phyloP scores from a whole-genome alignment of 2,888 invertebrate genomes.

The Orthonevra nobilis region DNA sequence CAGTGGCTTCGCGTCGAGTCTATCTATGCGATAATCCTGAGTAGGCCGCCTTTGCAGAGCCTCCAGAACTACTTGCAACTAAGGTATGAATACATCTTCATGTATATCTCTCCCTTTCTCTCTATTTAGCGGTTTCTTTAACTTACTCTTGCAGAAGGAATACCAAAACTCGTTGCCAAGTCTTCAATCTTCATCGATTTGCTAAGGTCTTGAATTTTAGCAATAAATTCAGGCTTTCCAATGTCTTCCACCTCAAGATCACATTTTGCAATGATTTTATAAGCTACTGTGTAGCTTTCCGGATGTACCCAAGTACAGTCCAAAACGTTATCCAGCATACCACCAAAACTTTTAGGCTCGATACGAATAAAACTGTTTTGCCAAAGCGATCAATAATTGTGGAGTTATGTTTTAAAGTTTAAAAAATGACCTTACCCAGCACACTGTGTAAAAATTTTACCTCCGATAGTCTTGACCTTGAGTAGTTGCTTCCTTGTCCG shows the following conservation, averaged over 20 bases:
- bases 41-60: slow-evolving; percentile 82
- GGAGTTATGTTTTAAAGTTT: no score
- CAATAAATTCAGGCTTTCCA: slow-evolving; percentile 80
- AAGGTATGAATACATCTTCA: slow-evolving; percentile 19
- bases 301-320: slow-evolving; percentile 95
- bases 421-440: slow-evolving; percentile 86
- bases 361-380: slow-evolving; percentile 77
- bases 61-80: slow-evolving; percentile 81
- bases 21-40: slow-evolving; percentile 88
- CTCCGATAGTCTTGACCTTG: slow-evolving; percentile 90
- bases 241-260: slow-evolving; percentile 77
- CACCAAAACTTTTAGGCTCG: slow-evolving; percentile 78
- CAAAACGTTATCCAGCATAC: slow-evolving; percentile 79
- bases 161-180: slow-evolving; percentile 82
- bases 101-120: no score
- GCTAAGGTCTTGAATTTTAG: slow-evolving; percentile 75
- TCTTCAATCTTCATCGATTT: slow-evolving; percentile 73
- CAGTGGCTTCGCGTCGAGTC: slow-evolving; percentile 85
- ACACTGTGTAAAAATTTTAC: slow-evolving; percentile 92
- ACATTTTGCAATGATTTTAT: slow-evolving; percentile 72
- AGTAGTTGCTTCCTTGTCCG: slow-evolving; percentile 87
- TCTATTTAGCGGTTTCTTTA: no score
- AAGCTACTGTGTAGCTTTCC: slow-evolving; percentile 89
- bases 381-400: no score
- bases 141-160: slow-evolving; percentile 83